Base-by-base conservation (phyloP, 1,140 invertebrate genomes). In the Bombus breviceps region DNA sequence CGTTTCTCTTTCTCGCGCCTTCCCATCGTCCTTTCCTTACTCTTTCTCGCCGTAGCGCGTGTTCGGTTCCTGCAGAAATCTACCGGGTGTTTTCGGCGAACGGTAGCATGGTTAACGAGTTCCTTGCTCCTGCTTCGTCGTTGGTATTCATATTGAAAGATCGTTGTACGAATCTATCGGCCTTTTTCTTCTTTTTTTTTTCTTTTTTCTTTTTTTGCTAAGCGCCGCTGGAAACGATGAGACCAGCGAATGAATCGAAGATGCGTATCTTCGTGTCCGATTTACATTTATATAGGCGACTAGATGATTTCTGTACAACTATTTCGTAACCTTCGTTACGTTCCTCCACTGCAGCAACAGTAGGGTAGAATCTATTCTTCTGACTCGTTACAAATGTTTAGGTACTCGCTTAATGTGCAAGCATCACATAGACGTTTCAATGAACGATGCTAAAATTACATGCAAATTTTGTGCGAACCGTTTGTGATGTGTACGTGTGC, bases 21-120 rank as follows among this genome's bases (percentile, higher is more conserved):
- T 32, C 5, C 6, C 39, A 5, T 12, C 37, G 22, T 28, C 34
- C 12, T 34, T 37, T 37, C 22, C 78, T 71, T 53, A 3, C 57
- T 81, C 84, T 41, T 81, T 73, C 59, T 68, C 43, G 1, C 18
- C 37, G 62, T 80, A 39, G 41, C 85, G 73, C 43, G 39, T 28
- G 34, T 41, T 85, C 59, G 84, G 79, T 78, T 76, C 81, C 80
- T 91, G 90, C 90, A 91, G 79, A 89, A 92, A 94, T 94, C 92
- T 94, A 94, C 92, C 93, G 93, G 93, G 94, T 94, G 93, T 92
- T 93, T 91, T 92, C 83, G 91, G 81, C 39, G 86, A 87, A 90
- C 77, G 76, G 57, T 77, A 78, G 39, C 62, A 79, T 15, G 34
- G 43, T 53, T 41, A 81, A 81, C 84, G 71, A 81, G 78, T 75